A percentile compares a stretch with the other conserved stretches of the same genome.
Conservation (phyloP, 2,113 vertebrate species). For the Oreochromis spilurus region DNA sequence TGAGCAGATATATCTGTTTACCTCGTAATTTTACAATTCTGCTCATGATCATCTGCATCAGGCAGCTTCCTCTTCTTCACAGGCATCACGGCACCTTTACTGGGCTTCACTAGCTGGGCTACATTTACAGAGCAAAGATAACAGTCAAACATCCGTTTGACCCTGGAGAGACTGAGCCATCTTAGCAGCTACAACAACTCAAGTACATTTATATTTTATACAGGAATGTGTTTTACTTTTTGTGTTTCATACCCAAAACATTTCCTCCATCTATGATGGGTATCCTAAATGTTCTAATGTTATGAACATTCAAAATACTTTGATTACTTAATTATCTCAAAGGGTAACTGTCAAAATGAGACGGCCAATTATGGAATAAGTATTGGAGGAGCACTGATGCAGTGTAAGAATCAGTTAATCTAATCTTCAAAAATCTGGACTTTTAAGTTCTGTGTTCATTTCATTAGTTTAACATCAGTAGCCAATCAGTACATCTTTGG, state of each 20-base stretch:
- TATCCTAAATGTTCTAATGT: background rate
- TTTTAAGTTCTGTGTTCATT: background rate
- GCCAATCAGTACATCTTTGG: background rate
- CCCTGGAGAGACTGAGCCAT: background rate
- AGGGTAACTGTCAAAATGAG: background rate
- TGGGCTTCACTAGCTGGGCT: constrained; percentile 52
- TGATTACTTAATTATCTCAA: background rate
- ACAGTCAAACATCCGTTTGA: fast-evolving
- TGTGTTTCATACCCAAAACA: background rate
- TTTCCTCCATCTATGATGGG: background rate
- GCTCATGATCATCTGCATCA: constrained; percentile 76
- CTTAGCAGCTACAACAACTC: background rate
- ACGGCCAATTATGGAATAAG: background rate
- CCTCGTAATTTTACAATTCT: constrained; percentile 88
- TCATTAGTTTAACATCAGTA: background rate
- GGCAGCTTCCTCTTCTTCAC: constrained; percentile 91
- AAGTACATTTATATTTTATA: background rate
- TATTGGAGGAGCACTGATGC: background rate
- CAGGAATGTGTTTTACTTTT: background rate
- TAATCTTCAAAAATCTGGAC: fast-evolving
- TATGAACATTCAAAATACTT: background rate
- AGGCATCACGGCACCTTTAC: constrained; percentile 77
- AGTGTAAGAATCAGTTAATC: background rate
- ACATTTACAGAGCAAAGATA: background rate
- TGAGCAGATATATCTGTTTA: constrained; percentile 34